Conservation (phyloP, 2,888 invertebrate species). For the Iphiclides podalirius region DNA sequence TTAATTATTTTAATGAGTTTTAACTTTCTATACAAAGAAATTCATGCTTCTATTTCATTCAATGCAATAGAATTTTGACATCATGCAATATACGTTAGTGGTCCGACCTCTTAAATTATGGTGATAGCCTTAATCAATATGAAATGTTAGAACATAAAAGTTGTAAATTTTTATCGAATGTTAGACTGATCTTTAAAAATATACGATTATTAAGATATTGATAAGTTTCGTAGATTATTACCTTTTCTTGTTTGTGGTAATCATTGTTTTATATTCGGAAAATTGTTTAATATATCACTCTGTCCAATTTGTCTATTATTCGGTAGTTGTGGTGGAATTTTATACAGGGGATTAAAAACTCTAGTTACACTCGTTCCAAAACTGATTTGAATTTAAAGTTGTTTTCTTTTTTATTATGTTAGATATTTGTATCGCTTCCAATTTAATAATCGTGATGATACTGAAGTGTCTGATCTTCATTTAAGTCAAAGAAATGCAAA, state of each 20-base stretch:
- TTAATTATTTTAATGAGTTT: background rate
- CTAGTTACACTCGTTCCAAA: slow-evolving; percentile 35
- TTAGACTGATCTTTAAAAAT: slow-evolving; percentile 78
- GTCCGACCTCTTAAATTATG: slow-evolving; percentile 23
- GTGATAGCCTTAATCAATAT: slow-evolving; percentile 60
- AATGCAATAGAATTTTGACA: background rate
- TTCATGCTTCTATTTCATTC: too few relatives aligned
- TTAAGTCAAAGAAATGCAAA: too few relatives aligned
- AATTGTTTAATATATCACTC: slow-evolving; percentile 49
- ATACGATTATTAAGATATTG: slow-evolving; percentile 61
- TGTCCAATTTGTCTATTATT: slow-evolving; percentile 59
- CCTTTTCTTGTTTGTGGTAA: slow-evolving; percentile 49
- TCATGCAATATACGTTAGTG: background rate
- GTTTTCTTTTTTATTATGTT: too few relatives aligned
- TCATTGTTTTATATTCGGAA: slow-evolving; percentile 44
- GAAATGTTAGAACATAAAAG: slow-evolving; percentile 50
- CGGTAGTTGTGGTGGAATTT: slow-evolving; percentile 47
- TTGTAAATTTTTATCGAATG: slow-evolving; percentile 76
- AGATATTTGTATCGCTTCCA: too few relatives aligned
- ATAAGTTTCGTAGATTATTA: slow-evolving; percentile 64
- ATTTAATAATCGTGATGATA: too few relatives aligned
- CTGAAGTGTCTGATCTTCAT: too few relatives aligned
- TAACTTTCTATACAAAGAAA: too few relatives aligned
- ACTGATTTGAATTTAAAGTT: too few relatives aligned
- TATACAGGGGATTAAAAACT: slow-evolving; percentile 60